These are phyloP conservation scores for Lophura nycthemera DNA, from an alignment of 2,113 vertebrate genomes.

Conservation along the genomic window DNA sequence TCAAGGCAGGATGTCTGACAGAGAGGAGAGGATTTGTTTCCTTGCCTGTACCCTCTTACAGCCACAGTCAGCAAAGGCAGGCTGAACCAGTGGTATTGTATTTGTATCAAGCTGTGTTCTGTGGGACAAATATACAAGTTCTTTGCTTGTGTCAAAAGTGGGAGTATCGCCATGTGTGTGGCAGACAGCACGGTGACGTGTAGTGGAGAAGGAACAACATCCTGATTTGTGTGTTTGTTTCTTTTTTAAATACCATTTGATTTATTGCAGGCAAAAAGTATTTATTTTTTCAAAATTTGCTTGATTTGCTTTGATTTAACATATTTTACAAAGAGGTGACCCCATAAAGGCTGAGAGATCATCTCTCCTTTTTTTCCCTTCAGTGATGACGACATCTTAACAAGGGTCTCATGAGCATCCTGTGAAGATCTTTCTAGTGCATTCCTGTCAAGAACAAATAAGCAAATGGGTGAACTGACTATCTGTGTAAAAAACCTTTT, in stretches of 20 bases:
- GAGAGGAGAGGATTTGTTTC: background rate
- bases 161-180: background rate
- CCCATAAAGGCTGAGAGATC: background rate
- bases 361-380: background rate
- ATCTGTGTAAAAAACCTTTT: background rate
- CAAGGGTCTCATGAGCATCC: background rate
- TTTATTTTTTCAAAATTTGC: background rate
- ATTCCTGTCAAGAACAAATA: background rate
- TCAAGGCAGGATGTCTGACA: background rate
- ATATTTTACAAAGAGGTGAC: background rate
- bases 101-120: background rate
- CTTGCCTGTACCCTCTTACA: background rate
- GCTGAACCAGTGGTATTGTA: background rate
- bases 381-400: background rate
- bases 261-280: background rate
- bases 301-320: background rate
- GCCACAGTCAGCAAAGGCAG: background rate
- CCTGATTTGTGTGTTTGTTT: rapidly evolving
- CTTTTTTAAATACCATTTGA: background rate
- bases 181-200: background rate
- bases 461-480: background rate
- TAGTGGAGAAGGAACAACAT: background rate
- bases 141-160: background rate
- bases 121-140: background rate
- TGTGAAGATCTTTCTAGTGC: background rate